Evolutionary conservation across 2,797 vertebrate species (phyloP).

Genomic region (Hafferia zeledoni): DNA sequence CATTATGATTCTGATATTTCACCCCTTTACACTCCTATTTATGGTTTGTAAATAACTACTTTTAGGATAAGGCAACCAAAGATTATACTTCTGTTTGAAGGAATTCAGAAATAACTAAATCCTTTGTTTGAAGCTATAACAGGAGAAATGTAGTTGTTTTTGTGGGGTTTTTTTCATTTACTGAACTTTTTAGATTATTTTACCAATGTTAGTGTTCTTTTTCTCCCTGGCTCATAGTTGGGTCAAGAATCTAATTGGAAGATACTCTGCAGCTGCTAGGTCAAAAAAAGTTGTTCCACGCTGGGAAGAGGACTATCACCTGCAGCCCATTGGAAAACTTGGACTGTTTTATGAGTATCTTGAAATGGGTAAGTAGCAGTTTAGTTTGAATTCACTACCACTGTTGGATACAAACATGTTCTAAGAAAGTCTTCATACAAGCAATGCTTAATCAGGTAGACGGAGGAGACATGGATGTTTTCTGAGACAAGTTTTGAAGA

Average conservation of each 20-base stretch:
- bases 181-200: neutral
- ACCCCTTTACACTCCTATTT: neutral
- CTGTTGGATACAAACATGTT: neutral
- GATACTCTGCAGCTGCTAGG: constrained; percentile 70
- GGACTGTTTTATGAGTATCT: constrained; percentile 95
- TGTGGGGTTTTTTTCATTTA: neutral
- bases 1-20: neutral
- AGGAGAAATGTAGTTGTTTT: neutral
- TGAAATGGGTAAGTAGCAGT: constrained; percentile 89
- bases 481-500: neutral
- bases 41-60: neutral
- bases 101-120: neutral
- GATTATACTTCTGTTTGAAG: neutral
- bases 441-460: neutral
- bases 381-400: neutral
- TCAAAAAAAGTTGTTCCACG: constrained; percentile 83
- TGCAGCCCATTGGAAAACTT: constrained; percentile 84
- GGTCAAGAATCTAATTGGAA: constrained; percentile 89
- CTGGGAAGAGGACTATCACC: constrained; percentile 94
- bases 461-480: neutral
- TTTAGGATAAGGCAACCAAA: neutral
- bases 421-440: neutral
- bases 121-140: neutral
- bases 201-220: constrained; percentile 12
- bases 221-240: constrained; percentile 79